phyloP scores from a whole-genome alignment of 2,797 vertebrate genomes.

The Uromys caudimaculatus region DNA sequence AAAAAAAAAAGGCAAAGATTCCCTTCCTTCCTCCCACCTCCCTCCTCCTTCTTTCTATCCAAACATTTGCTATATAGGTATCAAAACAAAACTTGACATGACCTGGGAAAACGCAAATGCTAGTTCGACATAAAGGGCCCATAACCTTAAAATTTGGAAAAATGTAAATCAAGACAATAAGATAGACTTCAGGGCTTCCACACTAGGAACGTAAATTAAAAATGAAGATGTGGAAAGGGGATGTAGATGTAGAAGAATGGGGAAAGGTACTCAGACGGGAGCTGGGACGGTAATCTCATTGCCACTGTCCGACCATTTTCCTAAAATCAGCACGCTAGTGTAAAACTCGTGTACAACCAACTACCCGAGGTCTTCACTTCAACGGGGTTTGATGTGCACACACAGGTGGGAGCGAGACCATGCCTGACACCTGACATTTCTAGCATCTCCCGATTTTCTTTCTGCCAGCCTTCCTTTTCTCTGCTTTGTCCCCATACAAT shows the following conservation, averaged over 20 bases:
- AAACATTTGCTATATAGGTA: not conserved
- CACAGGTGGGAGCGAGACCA: not conserved
- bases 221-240: not conserved
- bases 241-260: not conserved
- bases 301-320: not conserved
- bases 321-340: not conserved
- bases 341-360: not conserved
- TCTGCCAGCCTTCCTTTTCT: not conserved
- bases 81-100: not conserved
- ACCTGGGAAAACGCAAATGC: conserved; percentile 7
- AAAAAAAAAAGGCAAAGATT: not conserved
- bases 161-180: not conserved
- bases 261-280: not conserved
- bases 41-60: no score
- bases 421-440: not conserved
- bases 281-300: not conserved
- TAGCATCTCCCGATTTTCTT: not conserved
- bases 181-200: not conserved
- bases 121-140: not conserved
- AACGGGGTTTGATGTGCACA: not conserved
- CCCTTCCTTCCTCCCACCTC: not conserved
- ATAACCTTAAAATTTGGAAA: conserved; percentile 14
- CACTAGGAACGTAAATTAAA: not conserved
- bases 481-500: not conserved
- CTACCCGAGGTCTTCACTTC: not conserved